A percentile compares a stretch with the other conserved stretches of the same genome.
phyloP scores from a whole-genome alignment of 2,113 vertebrate species.

The Thomomys bottae region DNA sequence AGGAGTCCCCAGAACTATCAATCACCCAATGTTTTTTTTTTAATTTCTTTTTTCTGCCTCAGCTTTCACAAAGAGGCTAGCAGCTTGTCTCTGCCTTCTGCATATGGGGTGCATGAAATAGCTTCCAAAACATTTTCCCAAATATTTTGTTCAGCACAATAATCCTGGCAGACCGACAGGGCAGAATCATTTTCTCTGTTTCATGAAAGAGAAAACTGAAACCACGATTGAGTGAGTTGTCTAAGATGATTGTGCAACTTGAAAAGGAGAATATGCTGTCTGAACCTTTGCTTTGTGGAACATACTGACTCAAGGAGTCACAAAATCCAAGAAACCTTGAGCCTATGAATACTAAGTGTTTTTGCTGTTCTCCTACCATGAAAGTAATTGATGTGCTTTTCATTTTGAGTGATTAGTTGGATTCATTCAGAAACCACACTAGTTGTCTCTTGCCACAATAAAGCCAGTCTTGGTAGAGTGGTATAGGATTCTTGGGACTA shows the following conservation, averaged over 20 bases:
- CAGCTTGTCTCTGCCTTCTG: background rate
- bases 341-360: background rate
- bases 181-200: conserved; percentile 12
- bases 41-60: background rate
- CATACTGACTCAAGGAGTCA: background rate
- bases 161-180: background rate
- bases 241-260: background rate
- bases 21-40: conserved; percentile 28
- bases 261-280: conserved; percentile 1
- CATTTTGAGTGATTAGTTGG: background rate
- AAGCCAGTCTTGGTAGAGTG: background rate
- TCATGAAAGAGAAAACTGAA: conserved; percentile 23
- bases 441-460: background rate
- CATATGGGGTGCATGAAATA: background rate
- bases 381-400: background rate
- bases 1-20: conserved; percentile 33
- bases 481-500: background rate
- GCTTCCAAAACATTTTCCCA: conserved; percentile 9
- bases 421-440: background rate
- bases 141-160: conserved; percentile 10
- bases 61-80: conserved; percentile 26
- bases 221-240: conserved; percentile 16
- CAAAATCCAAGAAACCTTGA: background rate
- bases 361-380: background rate
- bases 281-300: background rate